These are phyloP conservation scores for Epinotia nisella DNA, from an alignment of 2,888 invertebrate species.

Conservation along the genomic window DNA sequence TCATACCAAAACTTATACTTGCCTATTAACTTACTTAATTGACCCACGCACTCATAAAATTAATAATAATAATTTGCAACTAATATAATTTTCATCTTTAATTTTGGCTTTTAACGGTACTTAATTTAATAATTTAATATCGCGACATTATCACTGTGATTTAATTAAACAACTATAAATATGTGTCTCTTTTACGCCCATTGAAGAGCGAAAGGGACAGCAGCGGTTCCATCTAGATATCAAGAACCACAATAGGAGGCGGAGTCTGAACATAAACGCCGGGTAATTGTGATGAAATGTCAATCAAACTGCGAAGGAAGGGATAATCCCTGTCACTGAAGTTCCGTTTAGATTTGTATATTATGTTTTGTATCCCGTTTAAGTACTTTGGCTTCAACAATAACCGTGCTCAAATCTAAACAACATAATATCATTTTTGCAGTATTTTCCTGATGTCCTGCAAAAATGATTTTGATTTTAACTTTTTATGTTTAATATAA, in stretches of 20 bases:
- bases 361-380: slow-evolving; percentile 34
- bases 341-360: slow-evolving; percentile 46
- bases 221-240: not conserved
- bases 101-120: not conserved
- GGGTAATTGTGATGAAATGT: slow-evolving; percentile 58
- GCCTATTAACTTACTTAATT: not conserved
- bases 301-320: slow-evolving; percentile 61
- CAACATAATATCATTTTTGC: no score
- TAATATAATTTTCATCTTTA: not conserved
- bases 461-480: no score
- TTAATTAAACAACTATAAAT: not conserved
- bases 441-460: no score
- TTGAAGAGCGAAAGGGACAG: slow-evolving; percentile 12
- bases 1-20: not conserved
- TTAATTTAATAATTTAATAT: not conserved
- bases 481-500: no score
- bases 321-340: slow-evolving; percentile 55
- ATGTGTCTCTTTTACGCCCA: slow-evolving; percentile 11
- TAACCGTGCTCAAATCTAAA: no score
- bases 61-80: not conserved
- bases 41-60: not conserved
- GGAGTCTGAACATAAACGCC: slow-evolving; percentile 56
- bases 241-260: slow-evolving; percentile 52
- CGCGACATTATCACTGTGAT: not conserved
- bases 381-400: slow-evolving; percentile 7